Base-by-base conservation (phyloP, 2,113 vertebrate genomes). In the Dendropsophus ebraccatus region DNA sequence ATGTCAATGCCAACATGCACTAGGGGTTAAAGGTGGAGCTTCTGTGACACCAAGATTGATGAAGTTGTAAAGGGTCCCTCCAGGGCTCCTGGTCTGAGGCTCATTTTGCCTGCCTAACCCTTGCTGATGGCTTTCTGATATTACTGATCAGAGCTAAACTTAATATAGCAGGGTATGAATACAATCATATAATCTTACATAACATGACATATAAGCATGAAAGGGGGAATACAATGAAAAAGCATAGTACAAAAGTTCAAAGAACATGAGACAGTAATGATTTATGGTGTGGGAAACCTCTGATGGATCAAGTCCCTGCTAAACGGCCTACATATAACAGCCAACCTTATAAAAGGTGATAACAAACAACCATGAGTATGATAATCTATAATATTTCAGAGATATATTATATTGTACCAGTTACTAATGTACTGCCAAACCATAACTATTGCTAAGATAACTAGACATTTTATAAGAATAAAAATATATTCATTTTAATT, bases 1-100 rank as follows among this genome's bases (percentile, higher is more conserved):
- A 70, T 70, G 67, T 37, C 67, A 70, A 70, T 70, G 67, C 67
- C 67, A 70, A 70, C 30, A 37, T 70, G 32, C 67, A 70, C 16
- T 37, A 32, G 13, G 14, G 62, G 67, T 37, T 16, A 70, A 37
- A 70, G 32, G 67, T 37, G 67, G 32, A 70, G 67, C 17, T 21
- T 30, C 67, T 6, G 5, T 37, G 67, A 69, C 65, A 69, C 10
- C 65, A 69, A 69, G 65, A 69, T 69, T 35, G 65, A 70, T 70
- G 67, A 70, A 21, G 17, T 37, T 37, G 67, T 70, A 2, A 37
- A 35, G 67, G 65, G 30, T 21, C 67, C 14, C 67, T 21, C 32
- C 67, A 70, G 37, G 32, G 30, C 4, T 37, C 6, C 67, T 32
- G 30, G 5, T 17, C 28, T 17, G 28, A 67, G 62, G 1, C 62